Percentiles rank a stretch among this genome's conserved stretches.
These are phyloP conservation scores for Nephrotoma appendiculata DNA, from an alignment of 2,888 invertebrate species.

Conservation along the genomic window DNA sequence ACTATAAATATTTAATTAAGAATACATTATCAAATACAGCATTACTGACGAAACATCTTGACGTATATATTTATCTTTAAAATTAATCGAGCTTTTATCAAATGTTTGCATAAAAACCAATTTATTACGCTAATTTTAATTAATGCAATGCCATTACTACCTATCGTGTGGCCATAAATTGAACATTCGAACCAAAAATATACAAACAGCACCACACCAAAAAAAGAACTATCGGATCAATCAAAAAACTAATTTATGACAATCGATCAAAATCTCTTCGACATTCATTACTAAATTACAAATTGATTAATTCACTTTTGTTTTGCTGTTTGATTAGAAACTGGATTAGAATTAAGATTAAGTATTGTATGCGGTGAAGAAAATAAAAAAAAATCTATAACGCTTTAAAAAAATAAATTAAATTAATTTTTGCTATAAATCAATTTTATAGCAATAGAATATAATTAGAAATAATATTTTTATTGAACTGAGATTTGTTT, in stretches of 20 bases:
- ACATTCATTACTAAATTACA: neutral
- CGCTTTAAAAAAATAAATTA: neutral
- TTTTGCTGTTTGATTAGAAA: neutral
- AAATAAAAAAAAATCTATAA: neutral
- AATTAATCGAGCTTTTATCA: no score
- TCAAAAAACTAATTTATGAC: neutral
- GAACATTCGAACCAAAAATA: no score
- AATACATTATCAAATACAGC: no score
- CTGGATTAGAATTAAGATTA: neutral
- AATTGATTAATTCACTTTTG: neutral
- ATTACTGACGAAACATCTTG: no score
- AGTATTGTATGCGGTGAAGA: neutral
- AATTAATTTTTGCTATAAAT: neutral
- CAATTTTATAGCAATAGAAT: neutral
- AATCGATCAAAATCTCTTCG: neutral
- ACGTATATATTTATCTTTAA: no score
- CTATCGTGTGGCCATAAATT: no score
- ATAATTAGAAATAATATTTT: neutral
- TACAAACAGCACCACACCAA: neutral
- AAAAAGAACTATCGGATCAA: neutral
- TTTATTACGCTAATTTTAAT: no score
- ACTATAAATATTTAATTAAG: no score
- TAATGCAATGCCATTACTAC: no score
- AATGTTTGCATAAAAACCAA: no score
- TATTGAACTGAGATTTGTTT: neutral